These are phyloP conservation scores for Gnathonemus longibarbis DNA, from an alignment of 2,113 vertebrate species.

Conservation along the genomic window DNA sequence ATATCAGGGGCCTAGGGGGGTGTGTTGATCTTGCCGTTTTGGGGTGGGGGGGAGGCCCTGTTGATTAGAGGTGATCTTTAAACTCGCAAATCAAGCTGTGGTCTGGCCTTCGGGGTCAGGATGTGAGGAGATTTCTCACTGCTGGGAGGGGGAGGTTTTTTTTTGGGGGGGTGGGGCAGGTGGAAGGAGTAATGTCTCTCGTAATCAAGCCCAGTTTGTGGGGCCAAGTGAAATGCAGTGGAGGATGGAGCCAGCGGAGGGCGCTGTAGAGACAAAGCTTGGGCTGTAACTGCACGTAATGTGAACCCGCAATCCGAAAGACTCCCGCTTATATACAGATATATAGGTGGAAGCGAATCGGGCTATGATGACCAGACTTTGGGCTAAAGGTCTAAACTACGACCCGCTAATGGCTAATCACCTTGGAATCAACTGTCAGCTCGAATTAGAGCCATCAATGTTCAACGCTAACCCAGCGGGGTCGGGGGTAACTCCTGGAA, in stretches of 20 bases:
- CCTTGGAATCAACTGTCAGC: conserved; percentile 52
- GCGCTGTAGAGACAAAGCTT: neutral
- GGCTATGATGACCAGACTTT: conserved; percentile 46
- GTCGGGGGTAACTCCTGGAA: conserved; percentile 27
- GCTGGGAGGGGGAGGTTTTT: neutral
- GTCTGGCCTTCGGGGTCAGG: conserved; percentile 36
- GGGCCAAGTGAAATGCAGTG: conserved; percentile 1
- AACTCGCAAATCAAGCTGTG: conserved; percentile 62
- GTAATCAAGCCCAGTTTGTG: neutral
- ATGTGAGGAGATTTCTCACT: conserved; percentile 14
- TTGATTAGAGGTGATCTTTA: conserved; percentile 65
- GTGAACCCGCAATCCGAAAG: conserved; percentile 15
- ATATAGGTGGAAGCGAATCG: conserved; percentile 53
- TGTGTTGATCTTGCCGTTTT: conserved; percentile 59
- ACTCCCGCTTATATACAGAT: conserved; percentile 51
- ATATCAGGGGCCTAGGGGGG: conserved; percentile 63
- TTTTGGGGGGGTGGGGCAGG: conserved; percentile 15
- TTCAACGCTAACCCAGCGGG: conserved; percentile 45
- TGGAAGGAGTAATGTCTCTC: conserved; percentile 14
- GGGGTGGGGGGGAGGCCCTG: conserved; percentile 29
- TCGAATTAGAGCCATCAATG: conserved; percentile 43
- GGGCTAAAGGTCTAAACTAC: conserved; percentile 47
- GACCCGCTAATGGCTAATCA: conserved; percentile 56
- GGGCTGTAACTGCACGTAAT: neutral
- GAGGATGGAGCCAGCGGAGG: neutral